Conservation (phyloP, 1,140 invertebrate species). For the Homarus americanus region DNA sequence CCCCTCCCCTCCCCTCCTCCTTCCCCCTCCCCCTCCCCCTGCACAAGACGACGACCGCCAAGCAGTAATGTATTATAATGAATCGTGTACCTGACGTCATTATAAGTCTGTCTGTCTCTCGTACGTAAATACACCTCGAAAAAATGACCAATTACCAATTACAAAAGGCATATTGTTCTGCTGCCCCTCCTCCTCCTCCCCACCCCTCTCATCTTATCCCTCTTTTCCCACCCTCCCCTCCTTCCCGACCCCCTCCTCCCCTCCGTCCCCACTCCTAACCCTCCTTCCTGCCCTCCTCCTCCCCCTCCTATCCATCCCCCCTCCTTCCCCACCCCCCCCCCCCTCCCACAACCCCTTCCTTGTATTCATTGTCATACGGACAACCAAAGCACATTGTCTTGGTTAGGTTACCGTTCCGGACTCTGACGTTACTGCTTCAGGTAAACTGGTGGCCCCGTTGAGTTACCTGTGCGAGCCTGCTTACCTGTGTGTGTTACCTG, state of each 20-base stretch:
- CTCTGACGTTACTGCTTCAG: not conserved
- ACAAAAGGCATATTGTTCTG: constrained; percentile 50
- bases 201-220: no score
- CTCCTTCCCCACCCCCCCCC: not conserved
- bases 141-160: constrained; percentile 47
- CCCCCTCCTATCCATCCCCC: no score
- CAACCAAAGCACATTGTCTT: no score
- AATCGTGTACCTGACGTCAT: not conserved
- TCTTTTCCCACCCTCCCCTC: no score
- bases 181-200: no score
- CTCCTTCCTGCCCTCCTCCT: no score
- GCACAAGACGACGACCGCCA: not conserved
- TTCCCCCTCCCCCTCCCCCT: not conserved
- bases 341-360: not conserved
- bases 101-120: not conserved
- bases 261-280: no score
- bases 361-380: not conserved
- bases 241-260: no score
- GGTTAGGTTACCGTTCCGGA: constrained; percentile 44
- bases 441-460: no score
- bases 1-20: no score
- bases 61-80: not conserved
- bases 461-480: no score
- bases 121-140: not conserved
- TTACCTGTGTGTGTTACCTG: no score